phyloP scores from a whole-genome alignment of 2,888 invertebrate genomes.

The Rhyacophila evoluta region DNA sequence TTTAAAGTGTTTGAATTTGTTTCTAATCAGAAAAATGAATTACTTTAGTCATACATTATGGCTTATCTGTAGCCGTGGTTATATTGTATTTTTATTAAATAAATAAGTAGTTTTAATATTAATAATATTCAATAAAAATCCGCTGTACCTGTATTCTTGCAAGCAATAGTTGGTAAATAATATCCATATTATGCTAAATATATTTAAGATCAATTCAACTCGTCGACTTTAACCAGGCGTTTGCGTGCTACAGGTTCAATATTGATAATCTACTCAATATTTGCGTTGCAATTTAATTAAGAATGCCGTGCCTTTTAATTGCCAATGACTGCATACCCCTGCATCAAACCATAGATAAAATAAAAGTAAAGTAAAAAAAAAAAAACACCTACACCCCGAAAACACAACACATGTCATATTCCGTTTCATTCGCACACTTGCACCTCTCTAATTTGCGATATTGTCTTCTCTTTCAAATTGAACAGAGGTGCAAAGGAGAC shows the following conservation, averaged over 20 bases:
- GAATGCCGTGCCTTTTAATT: background rate
- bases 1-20: too few relatives aligned
- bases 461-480: constrained; percentile 53
- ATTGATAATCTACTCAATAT: background rate
- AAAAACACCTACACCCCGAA: constrained; percentile 40
- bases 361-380: constrained; percentile 32
- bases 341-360: constrained; percentile 25
- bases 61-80: too few relatives aligned
- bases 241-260: background rate
- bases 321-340: constrained; percentile 23
- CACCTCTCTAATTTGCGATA: constrained; percentile 53
- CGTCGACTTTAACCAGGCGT: too few relatives aligned
- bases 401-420: constrained; percentile 53
- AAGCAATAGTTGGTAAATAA: too few relatives aligned
- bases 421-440: constrained; percentile 54
- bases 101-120: too few relatives aligned
- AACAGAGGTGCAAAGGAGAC: constrained; percentile 33
- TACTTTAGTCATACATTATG: too few relatives aligned
- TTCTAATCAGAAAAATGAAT: too few relatives aligned
- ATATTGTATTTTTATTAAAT: too few relatives aligned
- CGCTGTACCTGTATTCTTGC: too few relatives aligned
- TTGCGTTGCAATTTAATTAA: background rate
- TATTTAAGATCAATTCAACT: too few relatives aligned
- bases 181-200: too few relatives aligned
- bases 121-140: too few relatives aligned